Evolutionary conservation across 2,113 vertebrate genomes (phyloP).

Genomic region (Coptodon bakossiorum): DNA sequence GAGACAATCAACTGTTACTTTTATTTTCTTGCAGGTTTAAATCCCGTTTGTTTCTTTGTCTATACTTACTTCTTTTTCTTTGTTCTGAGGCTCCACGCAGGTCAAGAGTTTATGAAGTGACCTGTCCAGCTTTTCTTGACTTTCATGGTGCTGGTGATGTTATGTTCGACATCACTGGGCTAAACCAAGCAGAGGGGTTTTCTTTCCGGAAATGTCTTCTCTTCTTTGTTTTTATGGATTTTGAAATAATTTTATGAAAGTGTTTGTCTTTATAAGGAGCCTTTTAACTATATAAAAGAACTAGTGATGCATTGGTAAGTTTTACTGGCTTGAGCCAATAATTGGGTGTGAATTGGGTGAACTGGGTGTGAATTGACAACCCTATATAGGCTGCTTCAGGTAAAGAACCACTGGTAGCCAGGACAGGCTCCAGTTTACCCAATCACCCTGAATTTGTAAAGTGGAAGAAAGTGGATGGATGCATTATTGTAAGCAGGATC

Average conservation of each 20-base stretch:
- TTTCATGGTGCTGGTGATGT: background rate
- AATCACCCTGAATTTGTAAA: background rate
- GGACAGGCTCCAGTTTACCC: background rate
- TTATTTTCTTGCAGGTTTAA: background rate
- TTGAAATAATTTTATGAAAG: background rate
- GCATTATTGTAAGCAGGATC: background rate
- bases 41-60: background rate
- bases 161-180: background rate
- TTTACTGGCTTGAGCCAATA: background rate
- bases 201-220: background rate
- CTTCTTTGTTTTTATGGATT: background rate
- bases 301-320: background rate
- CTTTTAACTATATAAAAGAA: background rate
- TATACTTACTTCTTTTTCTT: background rate
- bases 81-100: background rate
- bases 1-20: background rate
- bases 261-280: background rate
- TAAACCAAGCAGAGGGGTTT: background rate
- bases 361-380: background rate
- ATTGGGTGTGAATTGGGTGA: background rate
- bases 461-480: background rate
- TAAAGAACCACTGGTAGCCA: background rate
- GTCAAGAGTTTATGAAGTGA: background rate
- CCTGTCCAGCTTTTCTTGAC: background rate
- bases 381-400: background rate